Conservation (phyloP, 2,797 vertebrate species). For the Brachyalestes nurse region DNA sequence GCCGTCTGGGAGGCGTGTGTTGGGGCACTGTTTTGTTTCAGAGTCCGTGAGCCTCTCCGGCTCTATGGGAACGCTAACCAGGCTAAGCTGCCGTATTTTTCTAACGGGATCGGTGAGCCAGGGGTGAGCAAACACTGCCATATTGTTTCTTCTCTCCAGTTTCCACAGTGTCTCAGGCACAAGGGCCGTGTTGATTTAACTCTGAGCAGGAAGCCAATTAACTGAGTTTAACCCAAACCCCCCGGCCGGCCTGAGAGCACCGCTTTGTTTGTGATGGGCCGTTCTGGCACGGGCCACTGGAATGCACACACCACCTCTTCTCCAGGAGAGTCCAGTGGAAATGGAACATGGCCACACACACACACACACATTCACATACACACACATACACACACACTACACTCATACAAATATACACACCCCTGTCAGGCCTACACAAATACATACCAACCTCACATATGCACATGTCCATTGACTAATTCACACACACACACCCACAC, state of each 20-base stretch:
- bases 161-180: slow-evolving; percentile 61
- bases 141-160: slow-evolving; percentile 64
- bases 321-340: slow-evolving; percentile 38
- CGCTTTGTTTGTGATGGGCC: slow-evolving; percentile 58
- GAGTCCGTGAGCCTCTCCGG: slow-evolving; percentile 45
- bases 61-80: slow-evolving; percentile 60
- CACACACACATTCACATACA: slow-evolving; percentile 5
- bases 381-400: neutral
- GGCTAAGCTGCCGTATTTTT: slow-evolving; percentile 55
- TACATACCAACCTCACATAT: no score
- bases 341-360: slow-evolving; percentile 15
- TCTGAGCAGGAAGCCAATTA: slow-evolving; percentile 68
- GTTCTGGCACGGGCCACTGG: slow-evolving; percentile 49
- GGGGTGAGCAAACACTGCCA: slow-evolving; percentile 61
- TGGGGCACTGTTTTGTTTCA: slow-evolving; percentile 45
- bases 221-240: slow-evolving; percentile 62
- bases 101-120: slow-evolving; percentile 42
- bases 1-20: slow-evolving; percentile 25
- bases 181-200: slow-evolving; percentile 67
- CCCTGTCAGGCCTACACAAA: no score
- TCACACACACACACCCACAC: neutral
- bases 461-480: no score
- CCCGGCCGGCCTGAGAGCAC: slow-evolving; percentile 53
- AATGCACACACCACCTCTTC: slow-evolving; percentile 43
- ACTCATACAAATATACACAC: no score